Conservation (phyloP, 2,113 vertebrate genomes). For the Ranitomeya imitator region DNA sequence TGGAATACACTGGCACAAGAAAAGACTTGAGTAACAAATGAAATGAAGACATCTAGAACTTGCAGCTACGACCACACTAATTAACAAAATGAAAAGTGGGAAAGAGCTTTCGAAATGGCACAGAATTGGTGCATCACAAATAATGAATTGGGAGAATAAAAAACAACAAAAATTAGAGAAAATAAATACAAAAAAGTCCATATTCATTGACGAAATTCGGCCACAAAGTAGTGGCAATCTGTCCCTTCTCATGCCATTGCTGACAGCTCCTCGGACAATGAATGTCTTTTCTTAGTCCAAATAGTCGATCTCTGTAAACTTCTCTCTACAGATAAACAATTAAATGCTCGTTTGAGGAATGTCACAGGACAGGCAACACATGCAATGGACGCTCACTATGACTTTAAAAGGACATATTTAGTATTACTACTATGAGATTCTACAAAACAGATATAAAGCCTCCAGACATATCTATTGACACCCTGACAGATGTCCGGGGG, state of each 20-base stretch:
- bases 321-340: conserved; percentile 47
- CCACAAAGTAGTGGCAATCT: not conserved
- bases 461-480: conserved; percentile 27
- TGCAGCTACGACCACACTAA: too few species aligned
- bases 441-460: conserved; percentile 18
- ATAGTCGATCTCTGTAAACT: conserved; percentile 12
- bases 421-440: conserved; percentile 47
- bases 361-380: conserved; percentile 20
- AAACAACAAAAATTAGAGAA: too few species aligned
- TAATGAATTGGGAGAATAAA: too few species aligned
- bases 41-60: too few species aligned
- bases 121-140: too few species aligned
- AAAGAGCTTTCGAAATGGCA: too few species aligned
- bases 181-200: too few species aligned
- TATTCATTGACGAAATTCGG: not conserved
- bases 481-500: conserved; percentile 29
- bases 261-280: conserved; percentile 2
- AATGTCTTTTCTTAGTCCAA: not conserved
- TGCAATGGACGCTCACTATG: not conserved
- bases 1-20: too few species aligned
- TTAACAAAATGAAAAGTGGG: too few species aligned
- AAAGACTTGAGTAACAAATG: too few species aligned
- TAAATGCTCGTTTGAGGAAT: conserved; percentile 41
- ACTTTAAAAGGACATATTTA: conserved; percentile 53
- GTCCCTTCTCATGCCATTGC: conserved; percentile 5